Percentiles rank a stretch among this genome's conserved stretches.
Evolutionary conservation across 2,113 vertebrate species (phyloP).

Genomic region (Uropsilus gracilis): DNA sequence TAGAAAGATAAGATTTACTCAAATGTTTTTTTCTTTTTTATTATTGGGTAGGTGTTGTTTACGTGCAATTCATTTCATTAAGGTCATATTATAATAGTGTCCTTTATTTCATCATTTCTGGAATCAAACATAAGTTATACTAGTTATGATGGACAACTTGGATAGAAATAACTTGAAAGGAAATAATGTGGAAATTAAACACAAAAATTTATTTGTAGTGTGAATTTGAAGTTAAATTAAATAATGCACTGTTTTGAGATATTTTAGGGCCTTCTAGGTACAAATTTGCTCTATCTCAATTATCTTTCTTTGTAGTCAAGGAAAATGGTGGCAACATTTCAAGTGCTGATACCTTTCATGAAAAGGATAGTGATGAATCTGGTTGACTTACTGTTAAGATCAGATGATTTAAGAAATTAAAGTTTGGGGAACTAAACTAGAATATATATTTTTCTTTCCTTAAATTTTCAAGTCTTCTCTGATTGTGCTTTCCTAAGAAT

Average conservation of each 20-base stretch:
- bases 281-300: neutral
- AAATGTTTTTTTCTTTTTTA: neutral
- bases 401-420: neutral
- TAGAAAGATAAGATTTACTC: neutral
- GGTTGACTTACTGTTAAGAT: neutral
- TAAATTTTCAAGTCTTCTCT: neutral
- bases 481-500: neutral
- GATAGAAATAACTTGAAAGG: neutral
- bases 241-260: neutral
- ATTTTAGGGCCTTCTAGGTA: neutral
- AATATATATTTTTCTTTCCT: neutral
- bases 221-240: neutral
- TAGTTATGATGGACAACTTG: neutral
- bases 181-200: neutral
- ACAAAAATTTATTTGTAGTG: neutral
- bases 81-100: neutral
- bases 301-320: neutral
- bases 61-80: neutral
- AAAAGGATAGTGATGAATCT: neutral
- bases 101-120: neutral
- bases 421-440: neutral
- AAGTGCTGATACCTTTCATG: neutral
- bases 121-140: neutral
- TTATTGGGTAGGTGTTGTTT: neutral
- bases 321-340: neutral